Base-by-base conservation (phyloP, 1,140 invertebrate species). In the Drosophila athabasca region DNA sequence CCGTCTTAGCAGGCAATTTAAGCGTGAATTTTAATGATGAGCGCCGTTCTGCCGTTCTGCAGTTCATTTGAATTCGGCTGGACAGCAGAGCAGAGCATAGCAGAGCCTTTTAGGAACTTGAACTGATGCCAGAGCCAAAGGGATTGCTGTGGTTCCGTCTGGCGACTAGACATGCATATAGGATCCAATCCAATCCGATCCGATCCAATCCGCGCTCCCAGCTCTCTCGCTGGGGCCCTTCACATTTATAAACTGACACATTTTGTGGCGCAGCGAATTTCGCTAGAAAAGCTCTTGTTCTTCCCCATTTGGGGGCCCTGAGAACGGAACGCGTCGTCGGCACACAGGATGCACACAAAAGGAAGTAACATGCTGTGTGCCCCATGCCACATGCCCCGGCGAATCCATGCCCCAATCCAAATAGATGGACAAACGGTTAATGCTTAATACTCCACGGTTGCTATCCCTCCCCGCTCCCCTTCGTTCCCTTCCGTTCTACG, bases 11-110 rank as follows among this genome's bases (percentile, higher is more conserved):
- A 72, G 76, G 77, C 79, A 89, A 89, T 88, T 88, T 83, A 83
- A 88, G 79, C 83, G 79, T 89, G 79, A 88, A 89, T 79, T 89
- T 89, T 89, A 77, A 84, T 89, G 85, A 89, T 64, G 76, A 89
- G 84, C 83, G 84, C 24, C 17, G 17, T 9, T 24, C 22, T 35
- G 31, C 9, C 35, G 35, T 61, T 84, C 66, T 78, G 84, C 76
- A 84, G 84, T 84, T 89, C 84, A 88, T 88, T 88, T 89, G 79
- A 88, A 88, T 88, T 87, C 4, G 35, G 35, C 11, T 39, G 35
- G 35, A 13, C 35, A 39, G 24, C 24, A 26, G 24, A 24, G 24
- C 24, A 24, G 24, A 3, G 2, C 24, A 24, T 3, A 24, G 5
- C 35, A 39, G 35, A 13, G 35, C 35, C 3, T 39, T 39, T 79